These are phyloP conservation scores for Delphinapterus leucas DNA, from an alignment of 2,113 vertebrate species.

Conservation along the genomic window DNA sequence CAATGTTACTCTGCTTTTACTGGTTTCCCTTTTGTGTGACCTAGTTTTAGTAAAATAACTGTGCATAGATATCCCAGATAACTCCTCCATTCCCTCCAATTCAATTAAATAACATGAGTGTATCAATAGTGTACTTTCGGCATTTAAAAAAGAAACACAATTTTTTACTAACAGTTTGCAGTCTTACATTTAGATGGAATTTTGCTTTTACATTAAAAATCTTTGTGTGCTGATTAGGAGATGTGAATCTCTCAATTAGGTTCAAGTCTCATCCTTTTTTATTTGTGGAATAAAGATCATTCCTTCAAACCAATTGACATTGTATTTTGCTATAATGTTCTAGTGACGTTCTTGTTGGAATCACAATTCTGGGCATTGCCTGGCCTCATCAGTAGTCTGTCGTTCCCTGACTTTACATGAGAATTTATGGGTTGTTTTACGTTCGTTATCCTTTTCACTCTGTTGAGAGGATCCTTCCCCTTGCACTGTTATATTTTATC, in stretches of 20 bases:
- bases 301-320: not conserved
- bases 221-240: not conserved
- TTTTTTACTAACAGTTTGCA: not conserved
- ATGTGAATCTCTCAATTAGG: not conserved
- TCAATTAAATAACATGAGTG: constrained; percentile 17
- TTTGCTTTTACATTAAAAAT: constrained; percentile 21
- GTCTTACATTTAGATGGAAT: constrained; percentile 25
- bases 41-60: constrained; percentile 39
- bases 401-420: not conserved
- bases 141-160: not conserved
- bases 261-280: not conserved
- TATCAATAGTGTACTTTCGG: not conserved
- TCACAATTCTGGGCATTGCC: not conserved
- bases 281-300: not conserved
- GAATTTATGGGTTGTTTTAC: not conserved
- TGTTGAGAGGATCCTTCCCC: not conserved
- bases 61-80: not conserved
- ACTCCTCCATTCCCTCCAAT: not conserved
- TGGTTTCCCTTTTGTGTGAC: constrained; percentile 42
- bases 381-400: not conserved
- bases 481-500: not conserved
- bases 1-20: not conserved
- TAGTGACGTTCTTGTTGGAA: not conserved
- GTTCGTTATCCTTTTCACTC: constrained; percentile 11
- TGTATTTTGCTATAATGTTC: not conserved